phyloP scores from a whole-genome alignment of 2,888 invertebrate genomes.

The Melolontha melolontha region DNA sequence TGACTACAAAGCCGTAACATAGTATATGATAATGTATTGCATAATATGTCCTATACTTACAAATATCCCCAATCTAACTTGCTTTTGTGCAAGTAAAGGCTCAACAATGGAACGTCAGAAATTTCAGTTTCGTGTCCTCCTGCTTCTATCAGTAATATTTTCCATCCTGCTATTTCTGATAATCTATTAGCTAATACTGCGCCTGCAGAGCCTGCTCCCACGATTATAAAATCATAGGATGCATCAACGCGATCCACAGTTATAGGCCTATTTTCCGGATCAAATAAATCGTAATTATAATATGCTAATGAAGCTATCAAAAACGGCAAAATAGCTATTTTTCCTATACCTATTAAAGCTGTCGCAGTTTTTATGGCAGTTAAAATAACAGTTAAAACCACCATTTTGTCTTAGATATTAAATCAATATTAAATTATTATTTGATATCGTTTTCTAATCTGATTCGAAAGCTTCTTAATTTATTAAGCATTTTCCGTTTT shows the following conservation, averaged over 20 bases:
- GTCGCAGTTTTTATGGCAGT: slow-evolving; percentile 80
- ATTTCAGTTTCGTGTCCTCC: slow-evolving; percentile 91
- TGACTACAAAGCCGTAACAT: no score
- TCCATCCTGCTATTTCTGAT: slow-evolving; percentile 83
- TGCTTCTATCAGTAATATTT: slow-evolving; percentile 83
- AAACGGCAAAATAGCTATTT: slow-evolving; percentile 79
- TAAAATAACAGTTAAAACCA: slow-evolving; percentile 67
- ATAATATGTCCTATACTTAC: slow-evolving; percentile 61
- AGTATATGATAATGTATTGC: no score
- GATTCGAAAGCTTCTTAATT: no score
- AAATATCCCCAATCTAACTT: slow-evolving; percentile 92
- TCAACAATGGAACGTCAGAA: slow-evolving; percentile 87
- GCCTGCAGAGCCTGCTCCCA: slow-evolving; percentile 89
- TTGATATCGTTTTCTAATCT: not conserved
- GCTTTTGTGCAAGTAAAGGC: slow-evolving; percentile 88
- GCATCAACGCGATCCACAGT: slow-evolving; percentile 72
- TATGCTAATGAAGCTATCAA: slow-evolving; percentile 83
- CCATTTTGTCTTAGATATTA: slow-evolving; percentile 13
- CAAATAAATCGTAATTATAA: slow-evolving; percentile 86
- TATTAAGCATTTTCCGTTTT: no score
- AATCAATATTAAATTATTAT: not conserved
- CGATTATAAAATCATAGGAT: slow-evolving; percentile 85
- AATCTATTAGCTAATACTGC: slow-evolving; percentile 85
- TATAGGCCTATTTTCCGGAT: slow-evolving; percentile 85
- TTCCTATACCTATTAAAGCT: slow-evolving; percentile 77